Evolutionary conservation across 2,113 vertebrate genomes (phyloP), one percentile per base, ranked within the genome.

Genomic region (Oceanodroma tethys): DNA sequence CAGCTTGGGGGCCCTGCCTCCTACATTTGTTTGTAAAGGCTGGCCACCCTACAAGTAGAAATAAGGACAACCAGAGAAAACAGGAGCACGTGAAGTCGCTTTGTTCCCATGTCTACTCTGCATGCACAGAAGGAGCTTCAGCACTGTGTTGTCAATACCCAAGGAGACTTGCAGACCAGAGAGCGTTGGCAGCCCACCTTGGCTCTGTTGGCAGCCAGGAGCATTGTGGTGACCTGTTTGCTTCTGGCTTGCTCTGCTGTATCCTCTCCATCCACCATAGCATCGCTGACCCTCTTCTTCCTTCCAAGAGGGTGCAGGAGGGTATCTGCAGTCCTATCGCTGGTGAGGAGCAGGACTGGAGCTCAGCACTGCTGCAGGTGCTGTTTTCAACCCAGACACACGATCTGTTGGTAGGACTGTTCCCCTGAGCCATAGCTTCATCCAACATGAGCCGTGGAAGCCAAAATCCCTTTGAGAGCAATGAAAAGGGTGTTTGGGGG

Each of bases 381-480:
- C 53, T 25, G 13, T 18, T 66, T 82, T 80, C 60, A 85, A 15
- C 5, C 22, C 92, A 84, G 60, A 58, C 38, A 60, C 30, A 32
- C 2, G 13, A 17, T 30, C 16, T 75, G 9, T n/a, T 27, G 26
- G 55, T 21, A 72, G 17, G 71, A 34, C 21, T 6, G 2, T 29
- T 67, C 52, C 27, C 21, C 52, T 20, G 40, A 74, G 76, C 67
- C 45, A 48, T 1, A 55, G 26, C 30, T 71, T 86, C 60, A 56
- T 60, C 68, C 72, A 52, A 4, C 75, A 48, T 15, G 80, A 88
- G 45, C 40, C 0, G 1, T 2, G 10, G 59, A 78, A 90, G 43
- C 40, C 62, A 92, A 63, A 92, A 72, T 63, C 53, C n/a, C 67
- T 50, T 63, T 34, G 47, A 93, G 63, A 92, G 32, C 67, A 91